phyloP scores from a whole-genome alignment of 1,140 invertebrate genomes.

The Aphelenchoides fujianensis region DNA sequence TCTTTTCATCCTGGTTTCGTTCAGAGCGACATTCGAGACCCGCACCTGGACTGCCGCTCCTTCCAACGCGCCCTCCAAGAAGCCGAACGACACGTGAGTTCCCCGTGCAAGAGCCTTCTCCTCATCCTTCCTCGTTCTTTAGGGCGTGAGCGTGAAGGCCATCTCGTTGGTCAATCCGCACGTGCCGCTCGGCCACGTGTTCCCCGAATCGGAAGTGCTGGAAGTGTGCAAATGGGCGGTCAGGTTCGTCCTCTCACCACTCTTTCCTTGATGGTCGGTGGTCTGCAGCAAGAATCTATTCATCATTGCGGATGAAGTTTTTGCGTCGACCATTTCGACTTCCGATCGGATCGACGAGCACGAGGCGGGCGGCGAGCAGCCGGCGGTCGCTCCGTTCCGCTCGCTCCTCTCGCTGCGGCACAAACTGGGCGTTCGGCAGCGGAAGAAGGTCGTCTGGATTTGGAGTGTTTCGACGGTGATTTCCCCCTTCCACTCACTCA shows the following conservation, averaged over 20 bases:
- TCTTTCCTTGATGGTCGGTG: background rate
- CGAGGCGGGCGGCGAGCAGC: no score
- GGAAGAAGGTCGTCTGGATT: slow-evolving; percentile 33
- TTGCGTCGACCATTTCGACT: slow-evolving; percentile 40
- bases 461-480: slow-evolving; percentile 29
- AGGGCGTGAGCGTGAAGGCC: slow-evolving; percentile 29
- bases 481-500: background rate
- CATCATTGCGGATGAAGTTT: slow-evolving; percentile 37
- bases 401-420: slow-evolving; percentile 20
- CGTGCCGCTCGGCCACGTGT: slow-evolving; percentile 35
- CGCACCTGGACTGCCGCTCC: no score
- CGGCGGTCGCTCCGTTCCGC: slow-evolving; percentile 5
- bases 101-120: no score
- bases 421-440: slow-evolving; percentile 23
- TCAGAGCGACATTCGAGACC: slow-evolving; percentile 21
- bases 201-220: slow-evolving; percentile 21
- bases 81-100: slow-evolving; percentile 23
- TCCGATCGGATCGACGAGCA: no score
- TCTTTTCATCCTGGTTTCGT: no score
- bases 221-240: slow-evolving; percentile 37
- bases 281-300: slow-evolving; percentile 40
- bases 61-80: slow-evolving; percentile 26
- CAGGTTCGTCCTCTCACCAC: slow-evolving; percentile 20
- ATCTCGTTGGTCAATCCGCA: slow-evolving; percentile 41
- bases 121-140: slow-evolving; percentile 7